Percentiles rank a stretch among this genome's conserved stretches.
These are phyloP conservation scores for Clavelina lepadiformis DNA, from an alignment of 23 tunicate genomes.

Conservation along the genomic window DNA sequence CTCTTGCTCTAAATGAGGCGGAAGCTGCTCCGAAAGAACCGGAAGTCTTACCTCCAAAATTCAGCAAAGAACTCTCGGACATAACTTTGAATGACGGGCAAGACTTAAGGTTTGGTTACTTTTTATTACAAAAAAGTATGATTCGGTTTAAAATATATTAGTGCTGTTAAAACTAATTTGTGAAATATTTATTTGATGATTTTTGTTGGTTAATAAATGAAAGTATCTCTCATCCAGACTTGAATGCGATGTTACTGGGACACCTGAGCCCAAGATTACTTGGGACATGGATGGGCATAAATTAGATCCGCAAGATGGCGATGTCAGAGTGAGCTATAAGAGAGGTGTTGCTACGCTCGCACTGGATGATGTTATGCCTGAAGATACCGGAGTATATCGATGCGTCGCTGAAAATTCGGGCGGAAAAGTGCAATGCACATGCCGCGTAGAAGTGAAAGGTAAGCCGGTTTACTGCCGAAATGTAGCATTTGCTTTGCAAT, in stretches of 20 bases:
- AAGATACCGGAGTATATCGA: conserved; percentile 68
- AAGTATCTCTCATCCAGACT: conserved; percentile 18
- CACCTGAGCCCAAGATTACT: conserved; percentile 40
- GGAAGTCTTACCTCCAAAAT: conserved; percentile 36
- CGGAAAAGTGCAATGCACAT: conserved; percentile 36
- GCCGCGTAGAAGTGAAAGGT: conserved; percentile 82
- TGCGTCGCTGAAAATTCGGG: conserved; percentile 57
- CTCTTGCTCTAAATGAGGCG: conserved; percentile 7
- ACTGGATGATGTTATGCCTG: conserved; percentile 84
- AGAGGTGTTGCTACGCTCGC: conserved; percentile 72
- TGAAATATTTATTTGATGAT: background rate
- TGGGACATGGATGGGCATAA: conserved; percentile 81
- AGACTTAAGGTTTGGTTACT: conserved; percentile 87
- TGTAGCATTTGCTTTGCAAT: background rate
- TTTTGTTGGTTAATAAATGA: background rate
- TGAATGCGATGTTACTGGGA: conserved; percentile 43
- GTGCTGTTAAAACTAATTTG: background rate
- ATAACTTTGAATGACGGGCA: conserved; percentile 61
- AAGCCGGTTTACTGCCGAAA: background rate
- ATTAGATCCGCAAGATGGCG: conserved; percentile 68
- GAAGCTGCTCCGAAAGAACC: conserved; percentile 6
- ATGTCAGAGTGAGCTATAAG: conserved; percentile 34
- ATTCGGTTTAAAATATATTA: background rate
- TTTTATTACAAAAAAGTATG: too few species aligned
- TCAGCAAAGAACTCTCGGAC: conserved; percentile 43